Conservation (phyloP, 2,797 vertebrate species). For the Pogonophryne albipinna region DNA sequence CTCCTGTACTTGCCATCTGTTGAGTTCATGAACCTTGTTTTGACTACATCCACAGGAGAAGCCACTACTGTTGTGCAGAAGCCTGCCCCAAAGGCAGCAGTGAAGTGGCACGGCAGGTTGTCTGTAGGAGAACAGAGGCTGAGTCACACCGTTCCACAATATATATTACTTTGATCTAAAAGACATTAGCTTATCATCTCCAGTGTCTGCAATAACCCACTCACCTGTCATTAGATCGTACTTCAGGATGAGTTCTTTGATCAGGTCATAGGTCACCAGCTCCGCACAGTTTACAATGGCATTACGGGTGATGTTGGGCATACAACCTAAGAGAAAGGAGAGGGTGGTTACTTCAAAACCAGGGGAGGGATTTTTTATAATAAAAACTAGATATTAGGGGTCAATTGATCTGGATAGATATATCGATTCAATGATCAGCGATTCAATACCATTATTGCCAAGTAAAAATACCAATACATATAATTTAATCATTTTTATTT, state of each 20-base stretch:
- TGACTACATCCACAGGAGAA: constrained; percentile 94
- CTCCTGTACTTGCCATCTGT: constrained; percentile 83
- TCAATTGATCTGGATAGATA: too few relatives aligned
- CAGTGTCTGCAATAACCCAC: not conserved
- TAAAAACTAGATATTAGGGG: not conserved
- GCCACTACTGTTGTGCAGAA: constrained; percentile 95
- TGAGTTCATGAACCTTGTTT: constrained; percentile 96
- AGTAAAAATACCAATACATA: too few relatives aligned
- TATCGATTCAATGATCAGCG: too few relatives aligned
- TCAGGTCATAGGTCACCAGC: constrained; percentile 95
- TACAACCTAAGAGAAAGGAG: constrained; percentile 82
- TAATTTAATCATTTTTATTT: too few relatives aligned
- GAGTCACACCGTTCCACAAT: not conserved
- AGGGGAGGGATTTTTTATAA: not conserved
- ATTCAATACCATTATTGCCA: too few relatives aligned
- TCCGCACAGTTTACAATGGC: constrained; percentile 96
- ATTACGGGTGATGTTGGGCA: constrained; percentile 95
- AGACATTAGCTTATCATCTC: not conserved
- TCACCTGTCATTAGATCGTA: constrained; percentile 91
- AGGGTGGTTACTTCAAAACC: constrained; percentile 5
- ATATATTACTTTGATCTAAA: not conserved
- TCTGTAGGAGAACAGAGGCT: constrained; percentile 76
- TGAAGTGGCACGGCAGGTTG: constrained; percentile 93
- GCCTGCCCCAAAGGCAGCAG: constrained; percentile 91
- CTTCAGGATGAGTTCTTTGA: constrained; percentile 92